phyloP scores from a whole-genome alignment of 2,797 vertebrate genomes.

The Lithobates pipiens region DNA sequence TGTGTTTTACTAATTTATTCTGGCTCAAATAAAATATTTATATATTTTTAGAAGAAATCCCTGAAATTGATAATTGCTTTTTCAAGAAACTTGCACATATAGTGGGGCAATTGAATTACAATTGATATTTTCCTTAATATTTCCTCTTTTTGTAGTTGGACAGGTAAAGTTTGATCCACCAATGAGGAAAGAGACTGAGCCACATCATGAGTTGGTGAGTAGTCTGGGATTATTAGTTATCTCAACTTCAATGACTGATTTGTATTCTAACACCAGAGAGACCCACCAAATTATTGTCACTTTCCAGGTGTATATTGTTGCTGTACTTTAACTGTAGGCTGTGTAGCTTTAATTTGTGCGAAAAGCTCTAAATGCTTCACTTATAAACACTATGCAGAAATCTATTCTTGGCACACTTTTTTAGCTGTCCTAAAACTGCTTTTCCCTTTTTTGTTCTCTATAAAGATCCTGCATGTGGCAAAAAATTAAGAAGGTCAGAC shows the following conservation, averaged over 20 bases:
- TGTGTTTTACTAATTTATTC: too few relatives aligned
- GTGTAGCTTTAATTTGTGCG: constrained; percentile 1
- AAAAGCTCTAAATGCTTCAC: constrained; percentile 1
- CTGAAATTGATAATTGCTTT: background rate
- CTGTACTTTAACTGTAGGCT: background rate
- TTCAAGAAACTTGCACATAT: background rate
- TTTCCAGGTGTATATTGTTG: background rate
- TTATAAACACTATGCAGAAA: constrained; percentile 5
- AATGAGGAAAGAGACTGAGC: constrained; percentile 93
- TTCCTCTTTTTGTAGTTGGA: constrained; percentile 79
- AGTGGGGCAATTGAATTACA: background rate
- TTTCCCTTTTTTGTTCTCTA: constrained; percentile 48
- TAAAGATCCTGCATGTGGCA: constrained; percentile 61
- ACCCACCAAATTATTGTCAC: background rate
- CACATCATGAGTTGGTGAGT: constrained; percentile 95
- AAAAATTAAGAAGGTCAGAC: constrained; percentile 57
- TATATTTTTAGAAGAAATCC: background rate
- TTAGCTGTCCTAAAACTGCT: constrained; percentile 35
- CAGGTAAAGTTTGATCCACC: constrained; percentile 97
- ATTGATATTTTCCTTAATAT: background rate
- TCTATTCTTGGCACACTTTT: constrained; percentile 8
- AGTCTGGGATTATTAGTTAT: constrained; percentile 23
- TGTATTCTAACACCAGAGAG: background rate
- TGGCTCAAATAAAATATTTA: background rate
- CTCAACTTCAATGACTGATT: background rate